Base-by-base conservation (phyloP, 2,888 invertebrate genomes). In the Caenorhabditis sp. region DNA sequence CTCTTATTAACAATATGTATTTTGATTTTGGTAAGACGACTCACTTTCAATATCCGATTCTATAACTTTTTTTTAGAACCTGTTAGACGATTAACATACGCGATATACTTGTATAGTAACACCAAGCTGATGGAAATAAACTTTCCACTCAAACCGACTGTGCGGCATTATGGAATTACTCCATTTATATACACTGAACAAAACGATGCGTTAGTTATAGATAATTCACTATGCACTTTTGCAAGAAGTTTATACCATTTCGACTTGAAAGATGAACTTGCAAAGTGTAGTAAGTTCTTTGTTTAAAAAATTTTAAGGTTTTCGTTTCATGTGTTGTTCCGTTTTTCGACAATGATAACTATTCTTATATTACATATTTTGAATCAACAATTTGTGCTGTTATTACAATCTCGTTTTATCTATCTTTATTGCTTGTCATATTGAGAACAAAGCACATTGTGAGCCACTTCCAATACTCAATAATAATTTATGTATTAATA, bases 211-310 rank as follows among this genome's bases (percentile, higher is more conserved):
- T n/a, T 59, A 7, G 43, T 12, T 17, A 17, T 43, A 12, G 17
- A 43, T 12, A 14, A 59, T 59, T 26, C n/a, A 12, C 36, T 36
- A n/a, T 20, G n/a, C 14, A 59, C 3, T 14, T 21, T 31, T 59
- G 59, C 27, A n/a, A 59, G 10, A 17, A 36, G 20, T 1, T 59
- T n/a, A 59, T n/a, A 12, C 38, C 20, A n/a, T 17, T 21, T 36
- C 5, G 59, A 59, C 36, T 59, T 59, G 31, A 59, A 38, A 10
- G 31, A 36, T n/a, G 36, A 36, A 20, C n/a, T 59, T 36, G 59
- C n/a, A 14, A 43, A n/a, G n/a, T 59, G 59, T 59, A 38, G 59
- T 59, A 7, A 38, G 59, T 20, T 20, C 36, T 59, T 20, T 2
- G 14, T 12, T 2, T 7, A 10, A 7, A n/a, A 36, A 21, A 43